Evolutionary conservation across 2,797 vertebrate genomes (phyloP).

Genomic region (Darevskia nairensis): DNA sequence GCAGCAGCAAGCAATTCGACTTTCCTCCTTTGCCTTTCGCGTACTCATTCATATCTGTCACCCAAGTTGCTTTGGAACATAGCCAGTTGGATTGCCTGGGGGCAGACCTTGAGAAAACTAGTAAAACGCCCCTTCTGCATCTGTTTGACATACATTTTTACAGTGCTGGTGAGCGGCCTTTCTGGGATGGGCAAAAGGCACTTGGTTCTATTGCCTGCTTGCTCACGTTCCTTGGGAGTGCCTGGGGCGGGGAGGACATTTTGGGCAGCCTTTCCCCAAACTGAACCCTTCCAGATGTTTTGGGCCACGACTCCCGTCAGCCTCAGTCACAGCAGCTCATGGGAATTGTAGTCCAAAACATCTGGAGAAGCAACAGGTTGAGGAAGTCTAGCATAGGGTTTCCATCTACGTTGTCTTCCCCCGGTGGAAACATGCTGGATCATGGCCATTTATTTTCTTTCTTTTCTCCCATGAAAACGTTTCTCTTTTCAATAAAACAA

Average conservation of each 20-base stretch:
- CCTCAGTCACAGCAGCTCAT: background rate
- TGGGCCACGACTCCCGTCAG: background rate
- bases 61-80: background rate
- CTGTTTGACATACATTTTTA: background rate
- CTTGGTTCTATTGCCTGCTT: background rate
- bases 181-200: background rate
- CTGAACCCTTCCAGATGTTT: background rate
- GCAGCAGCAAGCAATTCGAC: background rate
- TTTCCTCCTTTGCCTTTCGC: background rate
- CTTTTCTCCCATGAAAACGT: conserved; percentile 42
- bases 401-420: conserved; percentile 24
- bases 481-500: conserved; percentile 73
- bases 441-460: background rate
- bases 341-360: background rate
- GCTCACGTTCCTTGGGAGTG: background rate
- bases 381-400: background rate
- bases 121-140: background rate
- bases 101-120: background rate
- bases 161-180: background rate
- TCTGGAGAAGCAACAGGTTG: background rate
- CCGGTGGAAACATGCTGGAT: conserved; percentile 1
- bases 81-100: background rate
- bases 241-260: background rate
- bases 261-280: accelerated
- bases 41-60: background rate